Conservation (phyloP, 1,140 invertebrate species). For the Samia ricini region DNA sequence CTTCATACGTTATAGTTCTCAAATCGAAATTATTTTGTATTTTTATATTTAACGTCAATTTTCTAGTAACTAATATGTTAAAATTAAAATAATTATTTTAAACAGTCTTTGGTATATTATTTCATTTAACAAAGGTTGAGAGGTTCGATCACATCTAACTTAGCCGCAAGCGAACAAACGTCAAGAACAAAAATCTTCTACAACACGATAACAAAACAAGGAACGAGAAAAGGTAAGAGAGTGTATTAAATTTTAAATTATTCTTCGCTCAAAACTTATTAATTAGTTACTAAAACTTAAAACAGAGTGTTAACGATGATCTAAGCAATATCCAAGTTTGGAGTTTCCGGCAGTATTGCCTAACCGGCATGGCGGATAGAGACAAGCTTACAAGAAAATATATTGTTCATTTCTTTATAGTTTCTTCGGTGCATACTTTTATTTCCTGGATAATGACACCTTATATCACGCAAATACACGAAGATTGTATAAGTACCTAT, state of each 20-base stretch:
- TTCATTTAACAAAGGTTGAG: not conserved
- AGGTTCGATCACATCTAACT: not conserved
- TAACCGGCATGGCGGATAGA: conserved; percentile 14
- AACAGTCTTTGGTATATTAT: not conserved
- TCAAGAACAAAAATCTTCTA: not conserved
- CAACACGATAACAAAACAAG: not conserved
- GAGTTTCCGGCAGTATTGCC: conserved; percentile 9
- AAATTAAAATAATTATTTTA: not conserved
- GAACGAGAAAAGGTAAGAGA: not conserved
- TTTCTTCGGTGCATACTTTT: not conserved
- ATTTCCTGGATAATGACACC: too few relatives aligned
- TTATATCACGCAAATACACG: too few relatives aligned
- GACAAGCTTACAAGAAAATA: conserved; percentile 13
- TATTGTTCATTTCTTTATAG: not conserved
- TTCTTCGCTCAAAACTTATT: conserved; percentile 35
- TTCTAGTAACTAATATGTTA: not conserved
- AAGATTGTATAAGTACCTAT: too few relatives aligned
- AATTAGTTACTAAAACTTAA: conserved; percentile 37
- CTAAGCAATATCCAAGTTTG: conserved; percentile 34
- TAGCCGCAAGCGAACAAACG: not conserved
- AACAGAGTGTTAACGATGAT: conserved; percentile 36
- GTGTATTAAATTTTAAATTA: conserved; percentile 29
- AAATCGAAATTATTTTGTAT: too few relatives aligned
- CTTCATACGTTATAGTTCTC: too few relatives aligned
- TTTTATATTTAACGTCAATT: too few relatives aligned